Evolutionary conservation across 1,140 invertebrate genomes (phyloP), one percentile per base, ranked within the genome.

Genomic region (Leptopilina clavipes): DNA sequence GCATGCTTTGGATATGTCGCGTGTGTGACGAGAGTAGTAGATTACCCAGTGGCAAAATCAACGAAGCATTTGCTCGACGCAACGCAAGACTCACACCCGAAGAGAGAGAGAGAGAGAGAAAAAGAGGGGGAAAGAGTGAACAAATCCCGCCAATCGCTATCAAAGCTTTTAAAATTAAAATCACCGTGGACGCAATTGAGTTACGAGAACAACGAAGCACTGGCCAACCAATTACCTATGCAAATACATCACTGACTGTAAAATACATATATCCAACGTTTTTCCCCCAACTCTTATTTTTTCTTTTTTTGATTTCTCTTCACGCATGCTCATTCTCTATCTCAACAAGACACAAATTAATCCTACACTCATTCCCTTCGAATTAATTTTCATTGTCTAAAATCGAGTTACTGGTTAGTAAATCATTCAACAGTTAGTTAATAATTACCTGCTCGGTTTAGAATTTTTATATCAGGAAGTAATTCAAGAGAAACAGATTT

Each of bases 81-180:
- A 52, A 65, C 59, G 59, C 59, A 37, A 65, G 59, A 31, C 25
- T 65, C 59, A 65, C 59, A 65, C 59, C 59, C 25, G 25, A 31
- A 31, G 5, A 31, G 25, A 31, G 25, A 31, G 25, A 1, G 25
- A 2, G 25, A 1, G 25, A 31, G 25, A 31, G 25, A 31, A 5
- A 31, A 5, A 31, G 5, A 31, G 25, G 25, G 25, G 5, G 25
- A 31, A 9, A 40, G 12, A 37, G 59, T n/a, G 48, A 52, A 52
- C 59, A 31, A 65, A 65, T 65, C 59, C 59, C 48, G 17, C 48
- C 48, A 56, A 37, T 73, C 18, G 74, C 74, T 65, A 75, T 75
- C 22, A 75, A 75, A 75, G 74, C 59, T 70, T 40, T 37, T 19
- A 70, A 70, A 75, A 75, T 70, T 75, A 45, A 70, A 75, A 75